Base-by-base conservation (phyloP, 2,888 invertebrate species). In the Hybos culiciformis region DNA sequence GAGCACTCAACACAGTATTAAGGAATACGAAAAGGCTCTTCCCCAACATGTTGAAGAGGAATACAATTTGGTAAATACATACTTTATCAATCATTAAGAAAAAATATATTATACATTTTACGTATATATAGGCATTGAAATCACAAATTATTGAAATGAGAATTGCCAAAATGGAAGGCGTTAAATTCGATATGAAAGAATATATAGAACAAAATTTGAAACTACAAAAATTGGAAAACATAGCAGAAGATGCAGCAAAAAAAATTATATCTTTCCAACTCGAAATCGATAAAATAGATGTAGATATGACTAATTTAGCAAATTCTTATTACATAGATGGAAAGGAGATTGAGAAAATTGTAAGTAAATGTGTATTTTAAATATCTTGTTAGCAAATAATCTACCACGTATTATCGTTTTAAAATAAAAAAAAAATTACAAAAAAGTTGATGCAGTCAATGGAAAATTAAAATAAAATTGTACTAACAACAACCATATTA, bases 11-110 rank as follows among this genome's bases (percentile, higher is more conserved):
- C 55, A 53, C 3, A 56, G 38, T 12, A 56, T 57, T 14, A 54
- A 54, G 4, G 46, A 51, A 14, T 46, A 50, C 9, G 67, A 72
- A 51, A 70, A 66, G 44, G 67, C 66, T 29, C 53, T 78, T n/a
- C 66, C 67, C 51, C 67, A 56, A 36, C 71, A 74, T 49, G 76
- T 75, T 48, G 80, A 80, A 60, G 62, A 71, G 1, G 63, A 75
- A 8, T 80, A 80, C 51, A 65, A 69, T 31, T 63, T 77, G 60
- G 79, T 78, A 62, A 6, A 11, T 26, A 31, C 15, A 26, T 23
- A 5, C 5, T n/a, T 21, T 17, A 31, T 6, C 17, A 31, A 18
- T 5, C 32, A 3, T 37, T 20, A 23, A 26, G 2, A 18, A 42
- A 36, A 21, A 20, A 5, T 14, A 24, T 32, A 7, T 15, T n/a